Evolutionary conservation across 2,888 invertebrate species (phyloP).

Genomic region (Ophioninae sp.): DNA sequence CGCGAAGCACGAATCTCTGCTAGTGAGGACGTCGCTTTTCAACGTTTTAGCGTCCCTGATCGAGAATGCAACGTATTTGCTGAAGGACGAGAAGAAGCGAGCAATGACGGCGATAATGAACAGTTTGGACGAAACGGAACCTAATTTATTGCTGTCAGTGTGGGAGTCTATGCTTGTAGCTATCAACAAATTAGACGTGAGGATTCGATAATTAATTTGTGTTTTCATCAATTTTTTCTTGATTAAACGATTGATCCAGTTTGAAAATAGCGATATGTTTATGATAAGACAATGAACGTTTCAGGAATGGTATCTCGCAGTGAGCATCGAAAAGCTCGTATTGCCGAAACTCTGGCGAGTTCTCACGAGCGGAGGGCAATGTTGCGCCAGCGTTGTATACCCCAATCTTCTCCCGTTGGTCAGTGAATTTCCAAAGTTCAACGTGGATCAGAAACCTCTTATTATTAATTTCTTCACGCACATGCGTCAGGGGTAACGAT

Average conservation of each 20-base stretch:
- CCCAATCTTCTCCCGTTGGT: slow-evolving; percentile 90
- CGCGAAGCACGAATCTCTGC: slow-evolving; percentile 83
- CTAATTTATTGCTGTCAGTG: slow-evolving; percentile 85
- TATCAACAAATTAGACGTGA: slow-evolving; percentile 83
- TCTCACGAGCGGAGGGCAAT: slow-evolving; percentile 88
- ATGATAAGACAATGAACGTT: slow-evolving; percentile 65
- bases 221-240: not conserved
- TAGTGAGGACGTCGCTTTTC: slow-evolving; percentile 86
- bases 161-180: slow-evolving; percentile 89
- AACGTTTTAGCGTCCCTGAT: slow-evolving; percentile 85
- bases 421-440: slow-evolving; percentile 85
- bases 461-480: slow-evolving; percentile 87
- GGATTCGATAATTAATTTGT: slow-evolving; percentile 22
- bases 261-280: not conserved
- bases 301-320: slow-evolving; percentile 87
- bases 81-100: slow-evolving; percentile 83
- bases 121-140: slow-evolving; percentile 87
- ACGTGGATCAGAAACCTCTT: slow-evolving; percentile 82
- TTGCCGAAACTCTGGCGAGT: slow-evolving; percentile 87
- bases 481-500: slow-evolving; percentile 85
- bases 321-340: slow-evolving; percentile 89
- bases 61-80: slow-evolving; percentile 83
- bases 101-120: slow-evolving; percentile 84
- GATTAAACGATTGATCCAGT: not conserved
- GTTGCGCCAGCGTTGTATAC: slow-evolving; percentile 88